Conservation (phyloP, 2,888 invertebrate species). For the Tanypteryx hageni region DNA sequence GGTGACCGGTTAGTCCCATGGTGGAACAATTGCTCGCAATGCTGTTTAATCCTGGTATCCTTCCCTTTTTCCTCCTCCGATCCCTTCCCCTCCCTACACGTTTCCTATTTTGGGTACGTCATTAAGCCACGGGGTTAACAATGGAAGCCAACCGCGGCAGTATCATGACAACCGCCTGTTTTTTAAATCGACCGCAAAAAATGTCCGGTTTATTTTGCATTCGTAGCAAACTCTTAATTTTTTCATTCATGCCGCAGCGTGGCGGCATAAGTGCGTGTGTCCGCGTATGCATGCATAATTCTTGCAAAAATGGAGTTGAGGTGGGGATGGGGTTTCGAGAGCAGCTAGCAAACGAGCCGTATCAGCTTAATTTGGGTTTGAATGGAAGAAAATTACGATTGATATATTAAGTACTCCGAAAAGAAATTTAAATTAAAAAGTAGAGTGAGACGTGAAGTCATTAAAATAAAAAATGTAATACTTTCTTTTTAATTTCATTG, state of each 20-base stretch:
- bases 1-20: not conserved
- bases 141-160: not conserved
- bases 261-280: not conserved
- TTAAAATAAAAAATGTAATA: too few relatives aligned
- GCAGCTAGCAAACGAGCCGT: not conserved
- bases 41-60: slow-evolving; percentile 14
- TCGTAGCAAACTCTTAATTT: not conserved
- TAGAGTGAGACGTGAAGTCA: too few relatives aligned
- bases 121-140: not conserved
- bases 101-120: not conserved
- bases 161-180: not conserved
- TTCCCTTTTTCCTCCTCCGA: not conserved
- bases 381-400: not conserved
- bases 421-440: too few relatives aligned
- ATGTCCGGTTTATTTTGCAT: not conserved
- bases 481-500: too few relatives aligned
- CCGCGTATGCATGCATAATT: not conserved
- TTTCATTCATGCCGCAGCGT: not conserved
- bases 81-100: not conserved
- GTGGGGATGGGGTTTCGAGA: not conserved
- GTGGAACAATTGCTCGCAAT: slow-evolving; percentile 32
- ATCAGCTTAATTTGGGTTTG: not conserved
- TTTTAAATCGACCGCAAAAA: not conserved
- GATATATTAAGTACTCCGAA: not conserved
- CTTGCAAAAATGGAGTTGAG: not conserved